A percentile compares a stretch with the other conserved stretches of the same genome.
These are phyloP conservation scores for Loriculus beryllinus DNA, from an alignment of 2,797 vertebrate species.

Conservation along the genomic window DNA sequence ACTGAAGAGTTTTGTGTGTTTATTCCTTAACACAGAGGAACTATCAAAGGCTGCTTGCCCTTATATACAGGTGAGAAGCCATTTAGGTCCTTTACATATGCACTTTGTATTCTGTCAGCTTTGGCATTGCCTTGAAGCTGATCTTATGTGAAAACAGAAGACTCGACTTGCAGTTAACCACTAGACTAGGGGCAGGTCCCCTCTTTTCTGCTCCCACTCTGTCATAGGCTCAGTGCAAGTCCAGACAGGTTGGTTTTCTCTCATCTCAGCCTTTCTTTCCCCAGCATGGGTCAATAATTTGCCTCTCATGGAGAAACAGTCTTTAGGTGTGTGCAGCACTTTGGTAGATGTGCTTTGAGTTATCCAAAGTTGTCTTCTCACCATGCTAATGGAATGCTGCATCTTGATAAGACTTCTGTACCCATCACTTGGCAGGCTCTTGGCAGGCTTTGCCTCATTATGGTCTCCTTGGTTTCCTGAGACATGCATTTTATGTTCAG, in stretches of 20 bases:
- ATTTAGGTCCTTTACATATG: neutral
- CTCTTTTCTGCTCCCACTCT: neutral
- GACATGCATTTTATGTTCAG: neutral
- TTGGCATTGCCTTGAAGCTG: neutral
- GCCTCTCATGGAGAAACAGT: neutral
- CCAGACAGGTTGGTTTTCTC: neutral
- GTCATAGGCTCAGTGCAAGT: neutral
- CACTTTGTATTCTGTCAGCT: neutral
- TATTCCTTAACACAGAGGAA: neutral
- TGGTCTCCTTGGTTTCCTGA: neutral
- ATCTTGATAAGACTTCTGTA: neutral
- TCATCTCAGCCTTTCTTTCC: neutral
- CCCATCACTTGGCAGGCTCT: neutral
- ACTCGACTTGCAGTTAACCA: neutral
- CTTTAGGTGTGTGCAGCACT: neutral
- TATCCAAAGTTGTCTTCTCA: rapidly evolving
- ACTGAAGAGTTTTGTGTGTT: neutral
- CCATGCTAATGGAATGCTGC: neutral
- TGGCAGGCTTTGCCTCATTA: neutral
- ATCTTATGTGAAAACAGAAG: neutral
- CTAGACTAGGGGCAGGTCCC: neutral
- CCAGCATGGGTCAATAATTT: neutral
- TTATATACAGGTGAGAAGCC: neutral
- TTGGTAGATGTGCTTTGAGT: neutral
- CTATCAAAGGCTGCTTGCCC: neutral